Evolutionary conservation across 1,140 invertebrate species (phyloP), one percentile per base, ranked within the genome.

Genomic region (Hycleus phaleratus): DNA sequence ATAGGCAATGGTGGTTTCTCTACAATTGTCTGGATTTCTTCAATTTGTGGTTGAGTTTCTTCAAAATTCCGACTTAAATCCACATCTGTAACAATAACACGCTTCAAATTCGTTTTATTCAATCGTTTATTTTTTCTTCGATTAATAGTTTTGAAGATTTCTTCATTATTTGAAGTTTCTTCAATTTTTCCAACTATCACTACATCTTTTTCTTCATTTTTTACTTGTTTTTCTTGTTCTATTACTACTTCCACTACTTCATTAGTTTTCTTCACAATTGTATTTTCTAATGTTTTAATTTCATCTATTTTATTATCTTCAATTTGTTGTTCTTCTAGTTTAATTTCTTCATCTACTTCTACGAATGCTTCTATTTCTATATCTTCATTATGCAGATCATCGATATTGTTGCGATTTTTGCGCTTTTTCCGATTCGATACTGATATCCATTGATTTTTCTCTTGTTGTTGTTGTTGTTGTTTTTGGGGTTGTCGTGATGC

Each of bases 341-440:
- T 12, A 8, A 50, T 44, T 9, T 52, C 40, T 43, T 59, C 52
- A 2, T 48, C 40, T 46, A 64, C 61, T 50, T 67, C 64, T 12
- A 12, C 18, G 1, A 18, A 2, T 18, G 18, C 1, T 18, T 18
- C 18, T 18, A 18, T 18, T 18, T 18, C 18, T 18, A 18, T 18
- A 18, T 18, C 18, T 18, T 18, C 18, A 18, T 18, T 18, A 18
- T 18, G 18, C 18, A 18, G 18, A 18, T 18, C 18, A 18, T 18
- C 18, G 18, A 18, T 18, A 6, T 60, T n/a, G 18, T 55, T 65
- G 24, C 70, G 70, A 45, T 65, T 68, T 53, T 71, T 71, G 25
- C 71, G 63, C 43, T 74, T 74, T 47, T 74, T 74, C 10, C 66
- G 49, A 46, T 57, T 72, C 4, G 68, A 70, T 2, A 74, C 72